Evolutionary conservation across 2,113 vertebrate genomes (phyloP).

Genomic region (Labeo catla): DNA sequence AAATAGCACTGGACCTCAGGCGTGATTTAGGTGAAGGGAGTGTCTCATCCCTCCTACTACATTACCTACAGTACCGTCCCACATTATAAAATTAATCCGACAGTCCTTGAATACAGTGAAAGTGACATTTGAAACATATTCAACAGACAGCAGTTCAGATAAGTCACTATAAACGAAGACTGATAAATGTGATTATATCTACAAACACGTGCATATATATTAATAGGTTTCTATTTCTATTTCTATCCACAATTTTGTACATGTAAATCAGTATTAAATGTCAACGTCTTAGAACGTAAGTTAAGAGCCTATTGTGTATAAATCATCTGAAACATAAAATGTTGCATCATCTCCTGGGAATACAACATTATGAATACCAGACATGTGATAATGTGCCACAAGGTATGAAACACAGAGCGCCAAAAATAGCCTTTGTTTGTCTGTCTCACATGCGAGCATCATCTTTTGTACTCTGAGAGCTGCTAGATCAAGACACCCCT

Average conservation of each 20-base stretch:
- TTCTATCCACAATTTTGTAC: too few relatives aligned
- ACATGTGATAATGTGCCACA: constrained; percentile 62
- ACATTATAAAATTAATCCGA: not conserved
- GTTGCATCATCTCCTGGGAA: constrained; percentile 47
- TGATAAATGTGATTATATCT: not conserved
- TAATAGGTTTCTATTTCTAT: too few relatives aligned
- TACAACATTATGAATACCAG: constrained; percentile 48
- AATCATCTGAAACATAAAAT: constrained; percentile 2
- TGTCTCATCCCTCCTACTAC: constrained; percentile 25
- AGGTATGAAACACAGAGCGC: constrained; percentile 51
- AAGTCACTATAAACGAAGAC: not conserved
- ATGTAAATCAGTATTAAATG: not conserved
- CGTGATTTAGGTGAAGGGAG: constrained; percentile 17
- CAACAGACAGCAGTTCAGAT: not conserved
- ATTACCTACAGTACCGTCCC: too few relatives aligned
- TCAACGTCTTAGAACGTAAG: not conserved
- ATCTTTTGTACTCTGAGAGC: constrained; percentile 58
- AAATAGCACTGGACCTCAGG: constrained; percentile 36
- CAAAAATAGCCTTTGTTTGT: constrained; percentile 57
- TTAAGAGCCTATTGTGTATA: not conserved
- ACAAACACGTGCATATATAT: not conserved
- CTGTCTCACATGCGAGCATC: constrained; percentile 53
- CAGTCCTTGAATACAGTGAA: constrained; percentile 35
- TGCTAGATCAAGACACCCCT: constrained; percentile 42
- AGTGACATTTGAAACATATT: constrained; percentile 44